Percentiles rank a stretch among this genome's conserved stretches.
phyloP scores from a whole-genome alignment of 2,113 vertebrate species.

The Nestor notabilis region DNA sequence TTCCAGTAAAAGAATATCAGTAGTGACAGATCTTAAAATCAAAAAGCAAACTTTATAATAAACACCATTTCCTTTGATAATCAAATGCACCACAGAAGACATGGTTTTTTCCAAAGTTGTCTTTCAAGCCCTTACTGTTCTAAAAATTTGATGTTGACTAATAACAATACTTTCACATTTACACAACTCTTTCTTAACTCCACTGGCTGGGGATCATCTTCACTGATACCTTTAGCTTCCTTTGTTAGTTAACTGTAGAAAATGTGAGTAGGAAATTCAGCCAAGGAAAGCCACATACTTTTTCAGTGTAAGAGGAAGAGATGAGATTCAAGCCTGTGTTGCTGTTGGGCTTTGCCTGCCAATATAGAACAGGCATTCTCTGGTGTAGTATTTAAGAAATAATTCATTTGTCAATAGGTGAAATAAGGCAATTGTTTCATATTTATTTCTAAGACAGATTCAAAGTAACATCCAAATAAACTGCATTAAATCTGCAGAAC shows the following conservation, averaged over 20 bases:
- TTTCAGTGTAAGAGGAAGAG: not conserved
- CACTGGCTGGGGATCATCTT: not conserved
- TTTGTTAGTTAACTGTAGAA: not conserved
- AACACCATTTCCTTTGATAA: not conserved
- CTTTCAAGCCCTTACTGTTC: not conserved
- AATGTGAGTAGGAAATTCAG: not conserved
- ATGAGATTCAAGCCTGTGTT: not conserved
- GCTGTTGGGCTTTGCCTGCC: not conserved
- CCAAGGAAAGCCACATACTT: not conserved
- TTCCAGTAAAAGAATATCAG: not conserved
- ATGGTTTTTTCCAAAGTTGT: not conserved
- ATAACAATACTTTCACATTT: not conserved
- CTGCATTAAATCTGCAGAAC: not conserved
- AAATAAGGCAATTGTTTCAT: not conserved
- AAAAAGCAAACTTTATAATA: not conserved
- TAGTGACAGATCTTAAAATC: not conserved
- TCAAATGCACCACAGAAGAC: not conserved
- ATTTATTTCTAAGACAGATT: accelerated
- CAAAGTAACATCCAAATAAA: not conserved
- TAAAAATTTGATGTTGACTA: not conserved
- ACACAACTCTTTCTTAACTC: not conserved
- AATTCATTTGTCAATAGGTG: not conserved
- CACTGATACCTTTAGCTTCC: not conserved
- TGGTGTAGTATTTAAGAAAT: not conserved
- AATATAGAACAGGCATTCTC: not conserved